Percentiles rank a stretch among this genome's conserved stretches.
These are phyloP conservation scores for Parazoanthus darwini DNA, from an alignment of 92 coral and sea anemone species.

Conservation along the genomic window DNA sequence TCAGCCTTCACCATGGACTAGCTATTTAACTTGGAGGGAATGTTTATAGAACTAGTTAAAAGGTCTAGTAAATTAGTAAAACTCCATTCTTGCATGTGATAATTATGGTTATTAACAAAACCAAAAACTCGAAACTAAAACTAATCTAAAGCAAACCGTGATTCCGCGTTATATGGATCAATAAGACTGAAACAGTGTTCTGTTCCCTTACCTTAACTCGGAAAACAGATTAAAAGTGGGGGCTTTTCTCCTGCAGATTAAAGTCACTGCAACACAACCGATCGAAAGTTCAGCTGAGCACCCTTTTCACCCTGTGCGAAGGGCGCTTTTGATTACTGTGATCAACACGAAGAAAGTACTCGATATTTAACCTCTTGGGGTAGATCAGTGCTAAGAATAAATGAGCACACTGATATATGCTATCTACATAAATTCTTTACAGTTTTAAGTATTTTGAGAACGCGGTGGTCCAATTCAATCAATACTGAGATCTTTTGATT, in stretches of 20 bases:
- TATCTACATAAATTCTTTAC: not conserved
- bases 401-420: not conserved
- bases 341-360: not conserved
- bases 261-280: not conserved
- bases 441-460: not conserved
- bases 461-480: slow-evolving; percentile 1
- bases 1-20: too few species aligned
- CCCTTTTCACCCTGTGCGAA: not conserved
- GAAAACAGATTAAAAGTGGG: not conserved
- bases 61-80: not conserved
- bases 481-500: not conserved
- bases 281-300: not conserved
- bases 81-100: not conserved
- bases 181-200: not conserved
- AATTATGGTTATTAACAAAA: not conserved
- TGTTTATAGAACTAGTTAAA: not conserved
- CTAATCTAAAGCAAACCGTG: not conserved
- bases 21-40: too few species aligned
- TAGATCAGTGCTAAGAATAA: not conserved
- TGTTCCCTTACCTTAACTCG: not conserved
- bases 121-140: not conserved
- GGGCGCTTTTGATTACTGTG: not conserved
- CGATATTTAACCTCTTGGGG: not conserved
- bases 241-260: not conserved
- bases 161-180: not conserved